Conservation (phyloP, 2,888 invertebrate species). For the Octodonta nipae region DNA sequence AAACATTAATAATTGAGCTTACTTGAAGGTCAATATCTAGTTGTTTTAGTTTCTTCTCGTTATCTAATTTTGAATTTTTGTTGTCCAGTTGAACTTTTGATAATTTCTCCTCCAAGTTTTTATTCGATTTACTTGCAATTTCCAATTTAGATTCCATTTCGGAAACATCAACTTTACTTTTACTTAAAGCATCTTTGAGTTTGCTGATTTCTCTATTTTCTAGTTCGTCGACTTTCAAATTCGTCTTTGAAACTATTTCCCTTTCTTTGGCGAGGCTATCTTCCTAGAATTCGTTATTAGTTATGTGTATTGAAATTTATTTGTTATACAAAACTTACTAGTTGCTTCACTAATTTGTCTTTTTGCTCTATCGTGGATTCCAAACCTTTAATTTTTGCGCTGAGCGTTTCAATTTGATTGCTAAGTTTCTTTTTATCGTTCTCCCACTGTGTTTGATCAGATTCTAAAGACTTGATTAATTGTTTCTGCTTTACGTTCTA, state of each 20-base stretch:
- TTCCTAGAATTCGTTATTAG: slow-evolving; percentile 27
- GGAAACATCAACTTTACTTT: slow-evolving; percentile 21
- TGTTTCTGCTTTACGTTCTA: slow-evolving; percentile 29
- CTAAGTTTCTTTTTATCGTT: slow-evolving; percentile 38
- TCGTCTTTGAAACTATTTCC: slow-evolving; percentile 29
- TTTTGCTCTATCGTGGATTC: slow-evolving; percentile 46
- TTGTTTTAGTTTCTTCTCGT: slow-evolving; percentile 43
- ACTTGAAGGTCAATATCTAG: slow-evolving; percentile 30
- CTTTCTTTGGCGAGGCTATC: slow-evolving; percentile 40
- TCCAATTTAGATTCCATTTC: slow-evolving; percentile 32
- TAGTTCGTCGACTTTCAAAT: slow-evolving; percentile 22
- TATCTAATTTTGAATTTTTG: slow-evolving; percentile 47
- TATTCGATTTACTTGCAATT: slow-evolving; percentile 21
- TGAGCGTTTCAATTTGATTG: slow-evolving; percentile 41
- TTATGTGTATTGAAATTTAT: slow-evolving; percentile 1
- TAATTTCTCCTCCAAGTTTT: slow-evolving; percentile 34
- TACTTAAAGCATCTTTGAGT: slow-evolving; percentile 27
- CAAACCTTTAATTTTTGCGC: slow-evolving; percentile 45
- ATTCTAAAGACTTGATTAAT: slow-evolving; percentile 27
- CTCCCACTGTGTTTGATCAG: slow-evolving; percentile 40
- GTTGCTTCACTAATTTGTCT: slow-evolving; percentile 47
- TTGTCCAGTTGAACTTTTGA: slow-evolving; percentile 52
- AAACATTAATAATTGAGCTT: slow-evolving; percentile 6
- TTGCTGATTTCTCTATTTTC: slow-evolving; percentile 25
- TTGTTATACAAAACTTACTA: slow-evolving; percentile 36